phyloP scores from a whole-genome alignment of 2,113 vertebrate genomes.

The Lagenorhynchus albirostris region DNA sequence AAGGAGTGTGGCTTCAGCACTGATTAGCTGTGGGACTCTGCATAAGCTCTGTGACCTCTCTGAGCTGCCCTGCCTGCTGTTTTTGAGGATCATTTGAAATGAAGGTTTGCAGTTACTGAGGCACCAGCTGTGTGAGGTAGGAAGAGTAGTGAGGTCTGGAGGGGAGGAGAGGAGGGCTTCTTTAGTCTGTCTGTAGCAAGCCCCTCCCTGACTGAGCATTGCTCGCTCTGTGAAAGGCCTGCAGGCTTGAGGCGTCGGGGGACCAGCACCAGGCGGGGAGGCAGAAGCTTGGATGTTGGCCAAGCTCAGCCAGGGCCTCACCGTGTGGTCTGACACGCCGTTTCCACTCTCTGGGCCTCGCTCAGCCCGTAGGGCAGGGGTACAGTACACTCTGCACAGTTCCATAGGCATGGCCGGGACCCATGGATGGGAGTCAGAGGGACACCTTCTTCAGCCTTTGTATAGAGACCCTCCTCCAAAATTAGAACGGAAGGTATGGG shows the following conservation, averaged over 20 bases:
- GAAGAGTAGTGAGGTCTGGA: neutral
- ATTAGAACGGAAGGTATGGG: neutral
- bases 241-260: too few relatives aligned
- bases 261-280: neutral
- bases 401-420: neutral
- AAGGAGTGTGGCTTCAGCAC: neutral
- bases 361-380: neutral
- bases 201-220: neutral
- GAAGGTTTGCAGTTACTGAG: neutral
- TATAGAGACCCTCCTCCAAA: neutral
- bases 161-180: neutral
- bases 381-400: neutral
- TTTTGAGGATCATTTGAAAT: neutral
- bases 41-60: neutral
- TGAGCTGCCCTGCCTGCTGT: neutral
- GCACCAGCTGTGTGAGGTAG: neutral
- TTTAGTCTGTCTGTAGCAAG: neutral
- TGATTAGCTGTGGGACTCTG: neutral
- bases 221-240: neutral
- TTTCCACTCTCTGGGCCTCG: neutral
- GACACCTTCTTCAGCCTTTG: neutral
- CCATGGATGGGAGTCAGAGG: neutral
- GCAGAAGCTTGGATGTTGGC: neutral
- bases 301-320: neutral
- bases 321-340: neutral